Evolutionary conservation across 2,797 vertebrate species (phyloP).

Genomic region (Coilia nasus): DNA sequence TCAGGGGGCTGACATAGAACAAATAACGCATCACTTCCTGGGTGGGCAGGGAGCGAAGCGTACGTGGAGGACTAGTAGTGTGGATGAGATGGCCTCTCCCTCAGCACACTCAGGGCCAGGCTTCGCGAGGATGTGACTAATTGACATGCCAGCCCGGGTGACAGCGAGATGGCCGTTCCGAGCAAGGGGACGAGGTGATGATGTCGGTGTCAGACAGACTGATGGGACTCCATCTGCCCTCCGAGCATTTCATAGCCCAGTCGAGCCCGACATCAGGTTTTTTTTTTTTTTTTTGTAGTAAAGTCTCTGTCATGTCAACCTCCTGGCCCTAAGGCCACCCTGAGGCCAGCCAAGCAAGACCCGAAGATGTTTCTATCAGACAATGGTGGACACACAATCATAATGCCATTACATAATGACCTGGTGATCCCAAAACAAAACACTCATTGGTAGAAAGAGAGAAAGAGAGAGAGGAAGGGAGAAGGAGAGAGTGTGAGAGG

Average conservation of each 20-base stretch:
- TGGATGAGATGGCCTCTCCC: neutral
- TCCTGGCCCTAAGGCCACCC: constrained; percentile 57
- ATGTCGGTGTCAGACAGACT: constrained; percentile 79
- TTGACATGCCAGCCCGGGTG: constrained; percentile 88
- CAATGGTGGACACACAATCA: constrained; percentile 64
- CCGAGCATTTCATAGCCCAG: constrained; percentile 59
- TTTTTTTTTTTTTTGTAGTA: neutral
- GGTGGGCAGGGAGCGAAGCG: neutral
- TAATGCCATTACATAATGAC: constrained; percentile 52
- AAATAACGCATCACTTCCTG: neutral
- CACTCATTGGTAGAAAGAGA: constrained; percentile 33
- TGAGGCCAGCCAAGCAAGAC: constrained; percentile 30
- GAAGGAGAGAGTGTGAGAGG: constrained; percentile 66
- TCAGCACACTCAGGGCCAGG: neutral
- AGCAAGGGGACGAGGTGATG: constrained; percentile 77
- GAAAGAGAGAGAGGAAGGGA: constrained; percentile 66
- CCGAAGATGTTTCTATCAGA: constrained; percentile 69
- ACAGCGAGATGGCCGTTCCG: constrained; percentile 82
- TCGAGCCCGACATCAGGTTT: constrained; percentile 29
- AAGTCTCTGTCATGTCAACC: constrained; percentile 34
- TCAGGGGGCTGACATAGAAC: neutral
- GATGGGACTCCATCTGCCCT: constrained; percentile 77
- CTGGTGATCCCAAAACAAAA: constrained; percentile 37
- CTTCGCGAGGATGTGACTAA: constrained; percentile 74
- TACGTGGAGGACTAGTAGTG: neutral